Conservation (phyloP, 2,888 invertebrate species). For the Pollenia angustigena region DNA sequence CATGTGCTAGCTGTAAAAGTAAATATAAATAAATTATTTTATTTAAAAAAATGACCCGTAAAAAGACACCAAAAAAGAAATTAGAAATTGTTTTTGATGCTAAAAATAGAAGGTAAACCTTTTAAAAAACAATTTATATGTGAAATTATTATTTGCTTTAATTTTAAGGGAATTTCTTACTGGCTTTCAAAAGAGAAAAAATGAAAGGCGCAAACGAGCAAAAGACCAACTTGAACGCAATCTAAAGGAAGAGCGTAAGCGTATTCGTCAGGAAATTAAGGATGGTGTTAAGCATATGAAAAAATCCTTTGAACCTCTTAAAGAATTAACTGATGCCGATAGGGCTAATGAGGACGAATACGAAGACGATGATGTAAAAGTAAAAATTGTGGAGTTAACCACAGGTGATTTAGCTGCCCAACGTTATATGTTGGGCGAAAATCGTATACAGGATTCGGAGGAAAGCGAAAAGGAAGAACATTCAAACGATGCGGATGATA, state of each 20-base stretch:
- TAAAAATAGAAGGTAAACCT: conserved; percentile 85
- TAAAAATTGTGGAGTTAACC: conserved; percentile 91
- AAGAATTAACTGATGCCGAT: conserved; percentile 84
- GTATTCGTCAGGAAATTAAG: conserved; percentile 91
- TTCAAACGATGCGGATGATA: conserved; percentile 76
- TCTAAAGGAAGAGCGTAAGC: conserved; percentile 90
- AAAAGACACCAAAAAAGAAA: conserved; percentile 76
- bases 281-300: conserved; percentile 90
- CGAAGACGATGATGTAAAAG: conserved; percentile 91
- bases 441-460: conserved; percentile 85
- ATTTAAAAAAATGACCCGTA: conserved; percentile 76
- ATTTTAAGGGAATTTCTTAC: conserved; percentile 89
- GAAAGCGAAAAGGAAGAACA: conserved; percentile 78
- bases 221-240: conserved; percentile 89
- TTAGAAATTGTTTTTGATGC: conserved; percentile 86
- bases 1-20: conserved; percentile 31
- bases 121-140: neutral
- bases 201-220: conserved; percentile 90
- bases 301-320: conserved; percentile 88
- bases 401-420: conserved; percentile 89
- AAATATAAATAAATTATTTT: conserved; percentile 12
- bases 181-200: conserved; percentile 92
- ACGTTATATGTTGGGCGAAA: conserved; percentile 90
- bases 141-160: neutral
- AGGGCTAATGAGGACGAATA: conserved; percentile 85